phyloP scores from a whole-genome alignment of 1,140 invertebrate genomes.

The Formica exsecta region DNA sequence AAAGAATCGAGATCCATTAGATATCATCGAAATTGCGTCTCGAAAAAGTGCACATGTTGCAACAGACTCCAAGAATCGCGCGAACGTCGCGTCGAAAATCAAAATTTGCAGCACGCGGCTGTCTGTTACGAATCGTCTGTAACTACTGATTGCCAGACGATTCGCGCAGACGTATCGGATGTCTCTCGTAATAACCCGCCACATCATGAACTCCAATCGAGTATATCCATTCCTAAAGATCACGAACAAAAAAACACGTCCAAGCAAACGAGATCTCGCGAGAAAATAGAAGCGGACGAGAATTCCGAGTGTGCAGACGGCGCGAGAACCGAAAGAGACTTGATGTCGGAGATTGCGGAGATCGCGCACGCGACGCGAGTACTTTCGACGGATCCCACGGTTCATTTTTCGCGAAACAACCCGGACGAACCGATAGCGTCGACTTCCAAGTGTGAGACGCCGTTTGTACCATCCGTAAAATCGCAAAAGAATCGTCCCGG shows the following conservation, averaged over 20 bases:
- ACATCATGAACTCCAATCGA: background rate
- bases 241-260: background rate
- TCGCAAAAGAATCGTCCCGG: background rate
- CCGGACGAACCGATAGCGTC: constrained; percentile 1
- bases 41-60: background rate
- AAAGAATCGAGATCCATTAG: background rate
- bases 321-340: background rate
- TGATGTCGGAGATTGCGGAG: background rate
- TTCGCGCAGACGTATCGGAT: background rate
- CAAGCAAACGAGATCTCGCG: background rate
- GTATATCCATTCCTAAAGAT: background rate
- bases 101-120: background rate
- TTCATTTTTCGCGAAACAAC: background rate
- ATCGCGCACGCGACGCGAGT: background rate
- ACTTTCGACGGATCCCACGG: background rate
- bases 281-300: background rate
- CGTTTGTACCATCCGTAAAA: background rate
- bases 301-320: background rate
- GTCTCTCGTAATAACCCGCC: background rate
- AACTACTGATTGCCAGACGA: background rate
- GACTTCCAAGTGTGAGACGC: constrained; percentile 24
- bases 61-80: background rate
- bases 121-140: background rate
- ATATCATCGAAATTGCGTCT: background rate
- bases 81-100: background rate